phyloP scores from a whole-genome alignment of 2,113 vertebrate species.

The Xenopus tropicalis region DNA sequence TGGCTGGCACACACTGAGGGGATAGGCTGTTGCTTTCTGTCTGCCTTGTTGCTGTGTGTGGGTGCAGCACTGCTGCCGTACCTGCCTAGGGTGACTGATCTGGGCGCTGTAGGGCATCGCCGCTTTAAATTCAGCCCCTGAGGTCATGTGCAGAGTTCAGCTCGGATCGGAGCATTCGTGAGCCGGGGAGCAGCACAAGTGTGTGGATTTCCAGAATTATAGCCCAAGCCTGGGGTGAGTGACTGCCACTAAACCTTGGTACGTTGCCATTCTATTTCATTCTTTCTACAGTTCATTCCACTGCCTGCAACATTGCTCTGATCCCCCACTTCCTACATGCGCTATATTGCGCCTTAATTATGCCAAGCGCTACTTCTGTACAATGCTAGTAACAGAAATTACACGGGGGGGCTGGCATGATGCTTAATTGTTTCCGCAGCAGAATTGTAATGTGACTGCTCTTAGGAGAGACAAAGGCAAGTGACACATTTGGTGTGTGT shows the following conservation, averaged over 20 bases:
- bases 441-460: too few relatives aligned
- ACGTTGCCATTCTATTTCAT: too few relatives aligned
- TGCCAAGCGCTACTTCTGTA: too few relatives aligned
- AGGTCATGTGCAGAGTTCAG: constrained; percentile 54
- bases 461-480: too few relatives aligned
- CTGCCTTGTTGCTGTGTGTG: constrained; percentile 1
- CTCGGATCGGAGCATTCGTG: constrained; percentile 52
- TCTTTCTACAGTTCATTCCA: too few relatives aligned
- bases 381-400: too few relatives aligned
- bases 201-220: constrained; percentile 55
- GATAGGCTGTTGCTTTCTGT: constrained; percentile 5
- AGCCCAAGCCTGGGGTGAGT: constrained; percentile 59
- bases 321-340: too few relatives aligned
- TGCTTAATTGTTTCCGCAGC: too few relatives aligned
- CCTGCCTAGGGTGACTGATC: constrained; percentile 48
- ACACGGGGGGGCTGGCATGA: too few relatives aligned
- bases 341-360: too few relatives aligned
- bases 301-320: too few relatives aligned
- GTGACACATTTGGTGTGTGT: too few relatives aligned
- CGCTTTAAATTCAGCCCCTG: constrained; percentile 53
- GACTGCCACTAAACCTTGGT: neutral
- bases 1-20: constrained; percentile 30
- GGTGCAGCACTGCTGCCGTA: constrained; percentile 23
- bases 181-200: constrained; percentile 52
- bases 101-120: constrained; percentile 43